These are phyloP conservation scores for Galerucella pusilla DNA, from an alignment of 2,888 invertebrate genomes.

Conservation along the genomic window DNA sequence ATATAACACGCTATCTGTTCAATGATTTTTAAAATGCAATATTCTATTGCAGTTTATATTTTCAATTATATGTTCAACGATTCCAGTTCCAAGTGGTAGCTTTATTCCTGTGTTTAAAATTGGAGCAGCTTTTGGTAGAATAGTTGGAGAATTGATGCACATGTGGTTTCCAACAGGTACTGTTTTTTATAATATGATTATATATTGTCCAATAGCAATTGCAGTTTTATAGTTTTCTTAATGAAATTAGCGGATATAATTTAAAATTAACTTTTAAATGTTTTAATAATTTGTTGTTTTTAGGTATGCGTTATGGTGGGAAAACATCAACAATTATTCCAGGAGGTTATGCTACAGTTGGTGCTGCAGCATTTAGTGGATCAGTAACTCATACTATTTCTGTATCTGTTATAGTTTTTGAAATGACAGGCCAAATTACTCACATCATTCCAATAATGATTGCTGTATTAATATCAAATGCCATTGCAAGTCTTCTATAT, in stretches of 20 bases:
- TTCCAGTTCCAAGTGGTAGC: slow-evolving; percentile 97
- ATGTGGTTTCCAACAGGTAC: slow-evolving; percentile 82
- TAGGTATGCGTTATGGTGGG: slow-evolving; percentile 90
- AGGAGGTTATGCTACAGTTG: slow-evolving; percentile 97
- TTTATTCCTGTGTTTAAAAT: slow-evolving; percentile 98
- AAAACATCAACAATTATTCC: slow-evolving; percentile 88
- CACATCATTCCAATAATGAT: slow-evolving; percentile 97
- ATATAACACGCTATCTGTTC: too few species aligned
- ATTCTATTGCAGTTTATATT: slow-evolving; percentile 78
- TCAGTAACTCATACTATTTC: slow-evolving; percentile 98
- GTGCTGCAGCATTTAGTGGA: slow-evolving; percentile 95
- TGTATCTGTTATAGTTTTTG: slow-evolving; percentile 97
- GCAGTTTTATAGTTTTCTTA: too few species aligned
- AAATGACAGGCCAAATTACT: slow-evolving; percentile 98
- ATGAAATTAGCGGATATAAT: too few species aligned
- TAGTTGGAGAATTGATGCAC: slow-evolving; percentile 94
- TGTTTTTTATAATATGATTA: not conserved
- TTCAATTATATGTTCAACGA: slow-evolving; percentile 91
- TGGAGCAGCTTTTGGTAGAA: slow-evolving; percentile 92
- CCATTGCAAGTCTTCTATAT: slow-evolving; percentile 91
- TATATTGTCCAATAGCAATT: too few species aligned
- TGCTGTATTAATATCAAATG: slow-evolving; percentile 95
- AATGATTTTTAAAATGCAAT: not conserved
- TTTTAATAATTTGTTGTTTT: slow-evolving; percentile 9
- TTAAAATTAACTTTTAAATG: too few species aligned